Evolutionary conservation across 2,113 vertebrate species (phyloP).

Genomic region (Coptodon bakossiorum): DNA sequence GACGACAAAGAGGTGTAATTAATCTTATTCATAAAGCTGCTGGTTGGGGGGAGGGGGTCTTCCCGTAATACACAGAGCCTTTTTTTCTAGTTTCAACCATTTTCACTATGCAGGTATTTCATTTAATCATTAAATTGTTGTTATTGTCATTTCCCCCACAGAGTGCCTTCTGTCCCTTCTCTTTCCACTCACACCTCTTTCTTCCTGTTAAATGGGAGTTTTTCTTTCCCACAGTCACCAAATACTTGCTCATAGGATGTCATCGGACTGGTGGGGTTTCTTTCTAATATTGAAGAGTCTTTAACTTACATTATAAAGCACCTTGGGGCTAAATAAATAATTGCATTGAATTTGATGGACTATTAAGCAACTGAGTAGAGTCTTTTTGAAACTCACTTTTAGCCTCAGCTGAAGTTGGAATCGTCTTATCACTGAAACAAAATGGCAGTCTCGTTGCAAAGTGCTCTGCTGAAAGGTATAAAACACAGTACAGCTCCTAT

Average conservation of each 20-base stretch:
- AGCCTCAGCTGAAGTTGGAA: not conserved
- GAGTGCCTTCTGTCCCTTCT: not conserved
- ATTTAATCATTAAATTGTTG: not conserved
- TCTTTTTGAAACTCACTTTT: not conserved
- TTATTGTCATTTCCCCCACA: not conserved
- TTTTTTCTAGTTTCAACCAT: not conserved
- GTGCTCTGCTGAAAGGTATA: not conserved
- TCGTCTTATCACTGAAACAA: not conserved
- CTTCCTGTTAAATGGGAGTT: not conserved
- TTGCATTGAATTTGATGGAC: not conserved
- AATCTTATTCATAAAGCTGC: not conserved
- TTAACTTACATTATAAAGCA: not conserved
- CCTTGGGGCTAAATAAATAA: not conserved
- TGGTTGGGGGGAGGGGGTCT: not conserved
- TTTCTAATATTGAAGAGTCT: not conserved
- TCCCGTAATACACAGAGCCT: not conserved
- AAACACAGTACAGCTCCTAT: not conserved
- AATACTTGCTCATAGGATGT: not conserved
- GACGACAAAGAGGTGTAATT: not conserved
- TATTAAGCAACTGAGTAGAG: not conserved
- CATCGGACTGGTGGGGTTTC: not conserved
- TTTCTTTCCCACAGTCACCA: not conserved
- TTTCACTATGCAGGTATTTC: not conserved
- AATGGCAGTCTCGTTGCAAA: not conserved
- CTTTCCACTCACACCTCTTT: not conserved